phyloP scores from a whole-genome alignment of 2,797 vertebrate species.

The Fistularia tabacaria region DNA sequence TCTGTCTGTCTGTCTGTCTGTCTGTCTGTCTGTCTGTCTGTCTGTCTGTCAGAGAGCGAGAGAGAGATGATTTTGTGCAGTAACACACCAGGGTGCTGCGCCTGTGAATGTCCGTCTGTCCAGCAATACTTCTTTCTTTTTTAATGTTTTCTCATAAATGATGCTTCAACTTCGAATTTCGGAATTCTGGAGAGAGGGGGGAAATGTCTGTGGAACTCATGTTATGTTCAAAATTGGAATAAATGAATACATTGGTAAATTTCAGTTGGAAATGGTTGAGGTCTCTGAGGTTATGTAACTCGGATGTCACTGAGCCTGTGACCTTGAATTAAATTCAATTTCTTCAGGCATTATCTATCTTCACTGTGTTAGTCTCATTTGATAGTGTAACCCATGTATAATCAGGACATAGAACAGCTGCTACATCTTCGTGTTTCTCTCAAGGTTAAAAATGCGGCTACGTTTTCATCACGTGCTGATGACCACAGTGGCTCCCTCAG shows the following conservation, averaged over 20 bases:
- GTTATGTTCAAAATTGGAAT: constrained; percentile 4
- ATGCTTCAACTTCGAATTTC: background rate
- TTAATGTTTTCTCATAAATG: too few relatives aligned
- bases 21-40: too few relatives aligned
- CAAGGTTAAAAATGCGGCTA: constrained; percentile 34
- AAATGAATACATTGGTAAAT: constrained; percentile 19
- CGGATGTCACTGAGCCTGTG: constrained; percentile 41
- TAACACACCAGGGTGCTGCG: too few relatives aligned
- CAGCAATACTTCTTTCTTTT: too few relatives aligned
- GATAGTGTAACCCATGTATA: constrained; percentile 21
- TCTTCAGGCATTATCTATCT: constrained; percentile 29
- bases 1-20: too few relatives aligned
- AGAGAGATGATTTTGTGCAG: too few relatives aligned
- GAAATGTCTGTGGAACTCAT: background rate
- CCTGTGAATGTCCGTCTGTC: too few relatives aligned
- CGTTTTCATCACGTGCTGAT: constrained; percentile 30
- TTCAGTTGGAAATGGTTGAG: constrained; percentile 15
- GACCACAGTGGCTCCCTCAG: constrained; percentile 14
- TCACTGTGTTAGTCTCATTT: constrained; percentile 29
- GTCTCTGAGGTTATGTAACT: constrained; percentile 45
- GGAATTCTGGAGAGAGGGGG: background rate
- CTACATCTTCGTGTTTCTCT: constrained; percentile 9
- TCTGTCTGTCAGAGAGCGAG: too few relatives aligned
- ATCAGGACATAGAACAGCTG: constrained; percentile 17
- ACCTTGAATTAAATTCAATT: constrained; percentile 52